Base-by-base conservation (phyloP, 37 sponge, comb jelly and placozoan genomes). In the Mnemiopsis leidyi region DNA sequence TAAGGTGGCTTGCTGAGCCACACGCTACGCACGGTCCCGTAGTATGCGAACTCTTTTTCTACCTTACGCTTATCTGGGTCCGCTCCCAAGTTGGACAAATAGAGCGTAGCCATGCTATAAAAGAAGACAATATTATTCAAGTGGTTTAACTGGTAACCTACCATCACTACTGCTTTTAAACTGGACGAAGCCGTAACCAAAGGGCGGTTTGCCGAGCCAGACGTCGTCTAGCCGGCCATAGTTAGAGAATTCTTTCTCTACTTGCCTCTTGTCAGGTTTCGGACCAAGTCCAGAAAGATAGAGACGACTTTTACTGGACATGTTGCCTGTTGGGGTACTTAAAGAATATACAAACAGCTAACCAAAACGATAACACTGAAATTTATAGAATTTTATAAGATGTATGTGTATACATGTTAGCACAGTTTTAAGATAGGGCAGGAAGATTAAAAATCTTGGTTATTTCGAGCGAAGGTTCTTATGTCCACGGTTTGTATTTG, bases 101-200 rank as follows among this genome's bases (percentile, higher is more conserved):
- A 77, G 79, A 77, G 79, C 36, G 79, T 77, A 31, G 79, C 79
- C 79, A 77, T 77, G 79, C 79, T 77, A 34, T 77, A 32, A 48
- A 13, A 48, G 5, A 48, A 48, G 13, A 48, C 13, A 18, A 48
- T 13, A 48, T 48, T 48, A 48, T 13, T 5, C 5, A 48, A 48
- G 61, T 18, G 13, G 61, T 48, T 13, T 18, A 13, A 48, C 5
- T 13, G 61, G 61, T 48, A 48, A 48, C 61, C 61, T 48, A 48
- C 61, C 61, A 48, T 48, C 61, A 48, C 61, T 5, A 48, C 61
- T 48, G 13, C 61, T 48, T 48, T 48, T 48, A 48, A 48, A 48
- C 61, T 48, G 61, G 61, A 48, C 61, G 61, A 48, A 48, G 61
- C 61, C 61, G 61, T 48, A 48, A 48, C 61, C 61, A 13, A 48